These are phyloP conservation scores for Halichondria panicea DNA, from an alignment of 37 sponge, comb jelly and placozoan species.

Conservation along the genomic window DNA sequence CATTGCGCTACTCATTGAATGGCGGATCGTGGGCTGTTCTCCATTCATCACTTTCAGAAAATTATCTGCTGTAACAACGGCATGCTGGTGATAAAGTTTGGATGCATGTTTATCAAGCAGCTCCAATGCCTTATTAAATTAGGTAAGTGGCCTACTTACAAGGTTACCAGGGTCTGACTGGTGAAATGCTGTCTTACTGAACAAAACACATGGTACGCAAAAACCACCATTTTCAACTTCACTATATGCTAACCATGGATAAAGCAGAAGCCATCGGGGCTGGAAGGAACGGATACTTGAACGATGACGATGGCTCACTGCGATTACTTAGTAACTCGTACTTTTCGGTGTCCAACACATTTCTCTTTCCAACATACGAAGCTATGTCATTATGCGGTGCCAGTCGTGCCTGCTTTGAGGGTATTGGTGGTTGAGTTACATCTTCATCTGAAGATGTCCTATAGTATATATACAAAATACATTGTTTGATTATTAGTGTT, in stretches of 20 bases:
- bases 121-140: constrained; percentile 51
- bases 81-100: constrained; percentile 33
- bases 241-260: constrained; percentile 47
- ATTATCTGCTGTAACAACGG: constrained; percentile 31
- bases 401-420: no score
- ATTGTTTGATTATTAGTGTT: no score
- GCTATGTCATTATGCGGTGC: no score
- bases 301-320: no score
- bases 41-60: constrained; percentile 38
- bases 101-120: constrained; percentile 31
- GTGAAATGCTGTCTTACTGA: background rate
- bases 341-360: no score
- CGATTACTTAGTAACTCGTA: no score
- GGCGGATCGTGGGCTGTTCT: constrained; percentile 20
- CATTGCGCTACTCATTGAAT: constrained; percentile 7
- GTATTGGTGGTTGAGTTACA: no score
- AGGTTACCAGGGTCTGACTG: background rate
- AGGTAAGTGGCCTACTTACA: constrained; percentile 1
- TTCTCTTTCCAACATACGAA: no score
- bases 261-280: constrained; percentile 13
- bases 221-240: constrained; percentile 55
- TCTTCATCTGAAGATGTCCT: no score
- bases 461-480: no score
- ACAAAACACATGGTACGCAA: constrained; percentile 50
- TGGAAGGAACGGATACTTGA: no score